These are phyloP conservation scores for Saccopteryx leptura DNA, from an alignment of 2,113 vertebrate genomes.

Conservation along the genomic window DNA sequence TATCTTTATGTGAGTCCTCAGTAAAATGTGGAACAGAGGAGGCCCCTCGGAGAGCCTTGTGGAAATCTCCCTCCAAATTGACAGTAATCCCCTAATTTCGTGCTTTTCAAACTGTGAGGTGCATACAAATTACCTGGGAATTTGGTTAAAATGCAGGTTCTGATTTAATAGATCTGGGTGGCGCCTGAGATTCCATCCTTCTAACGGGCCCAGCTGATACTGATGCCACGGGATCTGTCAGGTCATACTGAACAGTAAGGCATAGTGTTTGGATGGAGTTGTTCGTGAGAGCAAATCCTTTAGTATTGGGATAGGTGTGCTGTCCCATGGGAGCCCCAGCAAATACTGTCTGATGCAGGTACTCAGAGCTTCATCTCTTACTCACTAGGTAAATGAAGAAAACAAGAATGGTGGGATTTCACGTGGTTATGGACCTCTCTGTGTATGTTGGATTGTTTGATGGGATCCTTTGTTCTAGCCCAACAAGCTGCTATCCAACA, in stretches of 20 bases:
- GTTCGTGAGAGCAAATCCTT: conserved; percentile 16
- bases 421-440: background rate
- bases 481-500: background rate
- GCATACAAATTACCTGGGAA: background rate
- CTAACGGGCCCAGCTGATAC: background rate
- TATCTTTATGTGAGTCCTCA: conserved; percentile 33
- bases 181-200: background rate
- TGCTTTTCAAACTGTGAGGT: conserved; percentile 26
- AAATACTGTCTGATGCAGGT: background rate
- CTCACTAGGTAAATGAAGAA: background rate
- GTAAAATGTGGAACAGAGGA: conserved; percentile 35
- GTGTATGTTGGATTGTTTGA: background rate
- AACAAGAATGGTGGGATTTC: background rate
- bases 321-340: background rate
- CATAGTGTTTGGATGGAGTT: background rate
- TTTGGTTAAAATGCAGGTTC: conserved; percentile 41
- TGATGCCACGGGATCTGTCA: background rate
- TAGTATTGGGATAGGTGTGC: background rate
- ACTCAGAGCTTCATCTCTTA: background rate
- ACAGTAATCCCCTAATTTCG: conserved; percentile 6
- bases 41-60: background rate
- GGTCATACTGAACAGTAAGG: background rate
- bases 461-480: background rate
- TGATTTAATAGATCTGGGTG: background rate
- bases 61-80: conserved; percentile 15